Base-by-base conservation (phyloP, 2,797 vertebrate genomes). In the Poecilia velifera region DNA sequence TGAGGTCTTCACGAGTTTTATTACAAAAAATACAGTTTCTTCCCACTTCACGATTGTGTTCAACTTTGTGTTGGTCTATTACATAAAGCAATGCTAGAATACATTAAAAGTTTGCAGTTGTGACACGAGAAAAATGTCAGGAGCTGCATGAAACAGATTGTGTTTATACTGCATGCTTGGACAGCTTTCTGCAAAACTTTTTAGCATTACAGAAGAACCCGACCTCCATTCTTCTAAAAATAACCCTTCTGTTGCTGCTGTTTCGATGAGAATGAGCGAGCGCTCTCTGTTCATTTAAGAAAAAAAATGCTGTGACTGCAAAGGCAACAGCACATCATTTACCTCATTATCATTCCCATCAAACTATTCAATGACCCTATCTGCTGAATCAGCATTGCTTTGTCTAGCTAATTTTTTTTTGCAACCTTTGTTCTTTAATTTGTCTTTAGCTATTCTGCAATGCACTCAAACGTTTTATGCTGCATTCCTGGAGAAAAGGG, bases 311-410 rank as follows among this genome's bases (percentile, higher is more conserved):
- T 68, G 34, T 22, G 36, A 81, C 47, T 51, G 75, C 22, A 77
- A 82, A 80, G 51, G 36, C 46, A 73, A 74, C 36, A 78, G 77
- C 64, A 59, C 76, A 59, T 79, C 46, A 84, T 74, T 89, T 74
- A 64, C 53, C 78, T 82, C 25, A 46, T 84, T 84, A 78, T 80
- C 53, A 70, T 59, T 81, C 51, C 39, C 76, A 78, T 88, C 55
- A 77, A 86, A 80, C 72, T 34, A 70, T 76, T 80, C 51, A 74
- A 49, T 78, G 68, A 85, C 70, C 34, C 9, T 5, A 1, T 78
- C 16, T 72, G 8, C 62, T 72, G 34, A 59, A 46, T 73, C 73
- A 74, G 28, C 76, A 81, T 81, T 51, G 5, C 16, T 78, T n/a
- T 68, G 28, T 53, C 22, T 83, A 66, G 28, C 12, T 34, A 66